Conservation (phyloP, 2,888 invertebrate genomes). For the Drosophila formosana region DNA sequence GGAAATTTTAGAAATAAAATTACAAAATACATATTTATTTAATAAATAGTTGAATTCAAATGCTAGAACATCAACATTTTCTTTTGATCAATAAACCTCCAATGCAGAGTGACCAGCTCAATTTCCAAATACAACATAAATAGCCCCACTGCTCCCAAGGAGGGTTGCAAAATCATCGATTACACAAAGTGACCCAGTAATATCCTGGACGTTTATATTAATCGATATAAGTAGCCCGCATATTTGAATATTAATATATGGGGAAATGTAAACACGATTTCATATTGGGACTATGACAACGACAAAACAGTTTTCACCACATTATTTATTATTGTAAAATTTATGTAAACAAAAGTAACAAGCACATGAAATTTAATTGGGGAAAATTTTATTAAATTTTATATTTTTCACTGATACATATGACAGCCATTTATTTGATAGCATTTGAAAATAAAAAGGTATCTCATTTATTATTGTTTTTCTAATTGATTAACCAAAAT, state of each 20-base stretch:
- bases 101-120: neutral
- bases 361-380: constrained; percentile 1
- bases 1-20: constrained; percentile 63
- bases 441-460: constrained; percentile 27
- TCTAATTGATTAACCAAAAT: constrained; percentile 37
- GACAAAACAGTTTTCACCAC: too few relatives aligned
- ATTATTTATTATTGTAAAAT: too few relatives aligned
- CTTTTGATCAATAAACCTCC: constrained; percentile 26
- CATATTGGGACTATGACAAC: too few relatives aligned
- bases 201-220: neutral
- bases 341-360: too few relatives aligned
- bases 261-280: too few relatives aligned
- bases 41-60: constrained; percentile 19
- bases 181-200: neutral
- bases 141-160: neutral
- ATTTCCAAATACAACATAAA: neutral
- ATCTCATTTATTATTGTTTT: constrained; percentile 38
- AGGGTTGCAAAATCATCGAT: constrained; percentile 11
- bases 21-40: constrained; percentile 59
- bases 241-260: too few relatives aligned
- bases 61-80: constrained; percentile 23
- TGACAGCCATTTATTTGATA: constrained; percentile 4
- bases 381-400: constrained; percentile 7
- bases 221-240: neutral
- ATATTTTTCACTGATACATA: constrained; percentile 5